Base-by-base conservation (phyloP, 2,888 invertebrate species). In the Pogonocherus hispidulus region DNA sequence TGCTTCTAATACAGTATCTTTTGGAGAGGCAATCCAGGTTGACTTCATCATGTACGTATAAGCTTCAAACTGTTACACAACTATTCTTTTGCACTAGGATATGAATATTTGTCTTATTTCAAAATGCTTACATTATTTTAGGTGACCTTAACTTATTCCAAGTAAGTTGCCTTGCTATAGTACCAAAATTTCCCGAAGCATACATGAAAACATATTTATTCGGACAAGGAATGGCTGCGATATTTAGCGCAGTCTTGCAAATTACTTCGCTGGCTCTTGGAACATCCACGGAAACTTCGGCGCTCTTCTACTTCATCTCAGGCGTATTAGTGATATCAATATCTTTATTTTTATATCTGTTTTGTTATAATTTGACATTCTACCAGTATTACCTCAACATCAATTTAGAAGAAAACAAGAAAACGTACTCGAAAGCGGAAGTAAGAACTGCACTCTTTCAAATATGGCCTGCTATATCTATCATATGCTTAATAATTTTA, bases 251-350 rank as follows among this genome's bases (percentile, higher is more conserved):
- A 22, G 19, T 56, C 2, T 47, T 73, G 27, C 68, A 76, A 41
- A 63, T 77, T 18, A 32, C 73, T 6, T 72, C 73, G 0, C 65
- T 77, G 32, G 20, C 69, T 0, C 44, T 75, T 19, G 72, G 73
- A 16, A 66, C 66, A 2, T 71, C 67, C 18, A 59, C 73, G 1
- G 70, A 46, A 6, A 64, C 69, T n/a, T 57, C 71, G 6, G 77
- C 77, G 11, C 44, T 73, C 8, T 59, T 76, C 1, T 77, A 76
- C 49, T 76, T 77, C 23, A 19, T 32, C 0, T 62, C 66, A 41
- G 77, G 76, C 1, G 66, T 63, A 1, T 1, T 14, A 32, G n/a
- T 32, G 1, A 44, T 64, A 44, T 11, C 32, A n/a, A 18, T 52
- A 47, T 16, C 47, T 20, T 20, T 56, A 20, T 5, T 56, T 37